These are phyloP conservation scores for Heterotis niloticus DNA, from an alignment of 2,113 vertebrate species.

Conservation along the genomic window DNA sequence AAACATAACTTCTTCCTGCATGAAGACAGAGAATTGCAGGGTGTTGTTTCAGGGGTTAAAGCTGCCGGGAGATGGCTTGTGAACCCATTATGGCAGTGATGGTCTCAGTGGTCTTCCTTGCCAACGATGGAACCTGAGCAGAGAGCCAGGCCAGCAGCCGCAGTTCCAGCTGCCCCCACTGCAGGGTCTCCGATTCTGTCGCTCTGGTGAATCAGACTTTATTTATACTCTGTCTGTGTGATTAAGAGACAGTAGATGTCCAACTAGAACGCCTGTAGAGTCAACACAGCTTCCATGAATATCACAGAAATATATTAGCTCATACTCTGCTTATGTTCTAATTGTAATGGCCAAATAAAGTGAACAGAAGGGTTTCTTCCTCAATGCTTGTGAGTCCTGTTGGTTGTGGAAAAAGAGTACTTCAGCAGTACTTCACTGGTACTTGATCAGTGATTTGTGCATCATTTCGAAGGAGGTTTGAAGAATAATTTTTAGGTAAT, in stretches of 20 bases:
- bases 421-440: no score
- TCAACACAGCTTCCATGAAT: background rate
- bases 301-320: background rate
- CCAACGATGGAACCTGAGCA: background rate
- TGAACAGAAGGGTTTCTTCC: no score
- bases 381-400: background rate
- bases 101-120: background rate
- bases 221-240: conserved; percentile 16
- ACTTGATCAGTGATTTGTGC: no score
- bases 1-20: no score
- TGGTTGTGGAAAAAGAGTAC: background rate
- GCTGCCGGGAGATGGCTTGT: background rate
- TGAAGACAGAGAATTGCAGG: background rate
- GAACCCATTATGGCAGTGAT: background rate
- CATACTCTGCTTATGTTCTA: background rate
- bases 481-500: no score
- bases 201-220: background rate
- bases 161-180: no score
- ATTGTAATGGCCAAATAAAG: background rate
- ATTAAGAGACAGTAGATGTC: background rate
- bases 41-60: background rate
- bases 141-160: background rate
- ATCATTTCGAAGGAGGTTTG: no score
- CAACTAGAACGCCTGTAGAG: background rate
- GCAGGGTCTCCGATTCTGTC: background rate